A percentile compares a stretch with the other conserved stretches of the same genome.
Conservation (phyloP, 2,797 vertebrate genomes). For the Balearica regulorum region DNA sequence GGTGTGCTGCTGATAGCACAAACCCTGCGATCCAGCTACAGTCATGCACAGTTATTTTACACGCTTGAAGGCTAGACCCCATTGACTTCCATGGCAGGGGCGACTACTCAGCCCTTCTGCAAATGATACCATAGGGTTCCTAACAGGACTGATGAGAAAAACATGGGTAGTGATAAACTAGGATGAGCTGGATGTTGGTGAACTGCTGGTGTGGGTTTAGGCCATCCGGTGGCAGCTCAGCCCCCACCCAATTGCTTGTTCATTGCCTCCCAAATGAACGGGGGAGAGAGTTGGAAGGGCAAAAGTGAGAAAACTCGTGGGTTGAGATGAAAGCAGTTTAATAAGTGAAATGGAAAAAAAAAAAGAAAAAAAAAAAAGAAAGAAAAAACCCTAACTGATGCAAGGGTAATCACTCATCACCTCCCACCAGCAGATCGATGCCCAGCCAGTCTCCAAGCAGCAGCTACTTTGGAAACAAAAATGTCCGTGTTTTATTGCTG, state of each 20-base stretch:
- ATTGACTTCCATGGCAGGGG: neutral
- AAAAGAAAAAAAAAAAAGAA: neutral
- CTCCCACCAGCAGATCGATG: neutral
- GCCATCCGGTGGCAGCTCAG: neutral
- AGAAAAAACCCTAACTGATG: neutral
- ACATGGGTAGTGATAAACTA: neutral
- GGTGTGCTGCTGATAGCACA: neutral
- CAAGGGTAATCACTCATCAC: slow-evolving; percentile 1
- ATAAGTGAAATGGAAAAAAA: neutral
- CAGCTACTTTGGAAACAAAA: neutral
- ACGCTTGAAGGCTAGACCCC: neutral
- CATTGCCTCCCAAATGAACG: fast-evolving
- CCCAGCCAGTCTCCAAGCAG: neutral
- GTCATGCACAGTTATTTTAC: neutral
- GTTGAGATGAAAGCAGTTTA: neutral
- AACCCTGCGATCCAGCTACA: neutral
- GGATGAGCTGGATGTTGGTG: neutral
- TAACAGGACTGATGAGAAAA: neutral
- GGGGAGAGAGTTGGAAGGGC: neutral
- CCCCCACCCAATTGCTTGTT: neutral
- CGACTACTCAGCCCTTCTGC: neutral
- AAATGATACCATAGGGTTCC: neutral
- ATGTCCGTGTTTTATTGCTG: neutral
- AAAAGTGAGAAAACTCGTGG: neutral
- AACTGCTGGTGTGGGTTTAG: neutral